Conservation (phyloP, 2,113 vertebrate genomes). For the Sphyrna mokarran region DNA sequence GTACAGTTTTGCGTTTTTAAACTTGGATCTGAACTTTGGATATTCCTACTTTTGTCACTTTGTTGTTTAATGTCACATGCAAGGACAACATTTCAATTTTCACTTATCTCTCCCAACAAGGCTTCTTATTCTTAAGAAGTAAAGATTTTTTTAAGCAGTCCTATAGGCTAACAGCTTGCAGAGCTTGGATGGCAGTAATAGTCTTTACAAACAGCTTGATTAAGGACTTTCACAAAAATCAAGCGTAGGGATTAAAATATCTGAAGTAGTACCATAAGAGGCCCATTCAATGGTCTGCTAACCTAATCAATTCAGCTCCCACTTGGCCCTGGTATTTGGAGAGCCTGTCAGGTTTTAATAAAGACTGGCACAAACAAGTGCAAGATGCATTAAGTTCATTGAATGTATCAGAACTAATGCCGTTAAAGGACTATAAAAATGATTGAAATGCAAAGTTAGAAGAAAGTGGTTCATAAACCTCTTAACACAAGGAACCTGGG, state of each 20-base stretch:
- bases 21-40: no score
- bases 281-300: not conserved
- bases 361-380: not conserved
- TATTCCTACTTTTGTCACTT: no score
- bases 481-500: no score
- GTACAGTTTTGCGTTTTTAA: no score
- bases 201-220: not conserved
- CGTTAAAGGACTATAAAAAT: not conserved
- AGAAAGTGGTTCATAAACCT: not conserved
- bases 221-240: not conserved
- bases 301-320: not conserved
- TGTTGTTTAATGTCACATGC: no score
- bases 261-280: not conserved
- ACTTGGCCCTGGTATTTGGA: not conserved
- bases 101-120: no score
- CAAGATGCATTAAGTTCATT: not conserved
- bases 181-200: no score
- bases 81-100: no score
- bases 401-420: not conserved
- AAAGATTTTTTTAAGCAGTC: no score
- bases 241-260: not conserved
- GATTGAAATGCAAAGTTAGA: not conserved
- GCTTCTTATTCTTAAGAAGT: no score
- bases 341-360: not conserved
- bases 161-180: no score